These are phyloP conservation scores for Frankliniella fusca DNA, from an alignment of 2,888 invertebrate species.

Conservation along the genomic window DNA sequence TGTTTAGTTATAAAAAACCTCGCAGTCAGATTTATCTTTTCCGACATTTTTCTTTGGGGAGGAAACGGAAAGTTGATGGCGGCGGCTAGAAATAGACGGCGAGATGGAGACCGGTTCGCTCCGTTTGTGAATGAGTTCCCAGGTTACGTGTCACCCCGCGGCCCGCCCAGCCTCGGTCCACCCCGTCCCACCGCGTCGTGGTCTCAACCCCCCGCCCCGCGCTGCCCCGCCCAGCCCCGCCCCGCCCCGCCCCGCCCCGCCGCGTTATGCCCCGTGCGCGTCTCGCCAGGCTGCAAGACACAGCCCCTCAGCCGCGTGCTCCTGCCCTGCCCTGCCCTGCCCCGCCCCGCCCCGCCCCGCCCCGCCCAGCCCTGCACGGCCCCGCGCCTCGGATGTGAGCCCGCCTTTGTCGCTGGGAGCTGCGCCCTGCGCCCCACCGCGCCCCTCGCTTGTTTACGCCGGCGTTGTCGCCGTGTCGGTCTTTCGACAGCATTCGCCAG, in stretches of 20 bases:
- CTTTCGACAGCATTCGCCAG: too few relatives aligned
- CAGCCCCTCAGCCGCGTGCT: not conserved
- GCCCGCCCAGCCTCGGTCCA: too few relatives aligned
- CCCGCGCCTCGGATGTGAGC: too few relatives aligned
- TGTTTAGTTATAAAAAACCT: too few relatives aligned
- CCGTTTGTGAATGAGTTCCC: not conserved
- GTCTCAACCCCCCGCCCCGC: not conserved
- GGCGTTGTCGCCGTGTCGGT: too few relatives aligned
- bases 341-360: too few relatives aligned
- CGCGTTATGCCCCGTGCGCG: not conserved
- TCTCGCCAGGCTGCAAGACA: not conserved
- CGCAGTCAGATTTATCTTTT: too few relatives aligned
- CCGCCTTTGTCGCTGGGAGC: too few relatives aligned
- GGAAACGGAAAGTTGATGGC: not conserved
- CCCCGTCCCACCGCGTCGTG: not conserved
- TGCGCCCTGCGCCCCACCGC: too few relatives aligned
- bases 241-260: not conserved
- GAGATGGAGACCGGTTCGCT: slow-evolving; percentile 40
- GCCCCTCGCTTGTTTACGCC: too few relatives aligned
- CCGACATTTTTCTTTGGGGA: not conserved
- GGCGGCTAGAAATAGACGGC: slow-evolving; percentile 39
- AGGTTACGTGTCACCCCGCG: not conserved
- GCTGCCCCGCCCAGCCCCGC: not conserved
- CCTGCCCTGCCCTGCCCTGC: not conserved
- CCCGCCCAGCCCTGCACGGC: too few relatives aligned